A percentile compares a stretch with the other conserved stretches of the same genome.
Evolutionary conservation across 1,140 invertebrate genomes (phyloP).

Genomic region (Nylanderia fulva): DNA sequence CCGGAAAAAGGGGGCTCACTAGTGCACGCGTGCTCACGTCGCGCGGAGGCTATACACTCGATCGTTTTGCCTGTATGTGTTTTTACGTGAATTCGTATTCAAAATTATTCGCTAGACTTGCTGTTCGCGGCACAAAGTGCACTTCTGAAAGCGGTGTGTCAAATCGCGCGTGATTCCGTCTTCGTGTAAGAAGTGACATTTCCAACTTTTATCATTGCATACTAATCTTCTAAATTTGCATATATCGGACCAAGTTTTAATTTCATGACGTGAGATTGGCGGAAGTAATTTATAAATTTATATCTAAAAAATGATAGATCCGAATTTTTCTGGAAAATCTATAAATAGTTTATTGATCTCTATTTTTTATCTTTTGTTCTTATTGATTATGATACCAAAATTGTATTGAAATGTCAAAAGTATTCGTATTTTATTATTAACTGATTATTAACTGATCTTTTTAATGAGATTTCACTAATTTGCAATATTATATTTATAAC

Average conservation of each 20-base stretch:
- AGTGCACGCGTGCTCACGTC: conserved; percentile 32
- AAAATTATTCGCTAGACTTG: conserved; percentile 75
- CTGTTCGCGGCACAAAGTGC: conserved; percentile 74
- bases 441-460: too few relatives aligned
- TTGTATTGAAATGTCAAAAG: too few relatives aligned
- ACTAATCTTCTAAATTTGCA: not conserved
- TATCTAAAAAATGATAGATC: not conserved
- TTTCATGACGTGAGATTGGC: conserved; percentile 4
- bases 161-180: conserved; percentile 41
- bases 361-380: too few relatives aligned
- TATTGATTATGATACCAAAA: too few relatives aligned
- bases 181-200: conserved; percentile 1
- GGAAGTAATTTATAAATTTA: conserved; percentile 11
- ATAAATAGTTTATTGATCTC: too few relatives aligned
- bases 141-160: conserved; percentile 54
- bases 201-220: not conserved
- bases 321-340: not conserved
- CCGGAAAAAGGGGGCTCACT: conserved; percentile 55
- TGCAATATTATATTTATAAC: too few relatives aligned
- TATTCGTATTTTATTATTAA: too few relatives aligned
- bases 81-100: conserved; percentile 76
- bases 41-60: conserved; percentile 59
- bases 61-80: conserved; percentile 63
- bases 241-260: not conserved
- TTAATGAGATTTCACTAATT: too few relatives aligned